Evolutionary conservation across 2,113 vertebrate genomes (phyloP), one percentile per base, ranked within the genome.

Genomic region (Python bivittatus): DNA sequence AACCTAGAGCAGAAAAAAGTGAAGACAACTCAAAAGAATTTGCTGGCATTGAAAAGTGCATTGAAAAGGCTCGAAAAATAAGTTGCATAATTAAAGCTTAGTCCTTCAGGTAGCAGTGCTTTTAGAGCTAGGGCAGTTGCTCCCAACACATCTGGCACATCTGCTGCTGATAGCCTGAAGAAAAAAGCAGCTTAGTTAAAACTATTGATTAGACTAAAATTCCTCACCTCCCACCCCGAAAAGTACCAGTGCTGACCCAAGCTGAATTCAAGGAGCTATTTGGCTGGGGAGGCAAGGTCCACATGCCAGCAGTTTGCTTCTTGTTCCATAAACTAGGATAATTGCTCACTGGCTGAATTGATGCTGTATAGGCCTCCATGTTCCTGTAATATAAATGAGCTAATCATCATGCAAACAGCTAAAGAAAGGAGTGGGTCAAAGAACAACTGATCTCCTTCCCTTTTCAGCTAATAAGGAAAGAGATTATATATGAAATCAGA

Each of bases 271-370:
- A 93, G 93, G 79, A 95, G 93, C 89, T 85, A 89, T 95, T 91
- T 92, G 93, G 94, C 94, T 93, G 90, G 72, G 87, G 88, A 22
- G 1, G 1, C 0, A 0, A 48, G 92, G 53, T 91, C 93, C 96
- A 94, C 61, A 54, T 93, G 94, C 92, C 64, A 87, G 89, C 91
- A 92, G 88, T 90, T 6, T 11, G 92, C 86, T 91, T 90, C 89
- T 54, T 92, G 86, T 91, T 96, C 90, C 87, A 91, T 0, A 0
- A 68, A 29, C 88, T 0, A 1, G 90, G 87, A 97, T 95, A 97
- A 96, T 83, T 97, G 96, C 96, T 97, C 3, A 0, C 68, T 88
- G 1, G 0, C 92, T 96, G 93, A 97, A 97, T 96, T 2, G 23
- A 23, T 0, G 25, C 96, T 96, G 94, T 97, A 95, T 96, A 3